Evolutionary conservation across 1,140 invertebrate species (phyloP).

Genomic region (Caenorhabditis briggsae): DNA sequence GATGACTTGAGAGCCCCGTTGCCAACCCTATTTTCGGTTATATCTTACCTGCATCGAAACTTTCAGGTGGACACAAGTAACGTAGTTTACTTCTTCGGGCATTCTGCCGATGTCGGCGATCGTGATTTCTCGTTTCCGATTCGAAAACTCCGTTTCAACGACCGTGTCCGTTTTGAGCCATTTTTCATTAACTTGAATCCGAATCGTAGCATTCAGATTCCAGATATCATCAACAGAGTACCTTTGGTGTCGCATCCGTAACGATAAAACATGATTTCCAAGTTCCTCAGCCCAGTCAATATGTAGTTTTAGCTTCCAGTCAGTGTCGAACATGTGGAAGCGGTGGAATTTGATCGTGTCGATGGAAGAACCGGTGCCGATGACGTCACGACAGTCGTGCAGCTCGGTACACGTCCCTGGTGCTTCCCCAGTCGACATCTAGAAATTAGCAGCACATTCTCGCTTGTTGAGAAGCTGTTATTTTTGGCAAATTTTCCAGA

Average conservation of each 20-base stretch:
- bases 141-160: background rate
- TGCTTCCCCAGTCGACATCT: background rate
- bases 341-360: background rate
- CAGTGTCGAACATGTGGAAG: conserved; percentile 19
- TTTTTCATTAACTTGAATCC: background rate
- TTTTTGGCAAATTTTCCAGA: too few relatives aligned
- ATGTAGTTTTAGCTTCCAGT: conserved; percentile 5
- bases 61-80: background rate
- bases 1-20: background rate
- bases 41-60: conserved; percentile 12
- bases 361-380: background rate
- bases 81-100: too few relatives aligned
- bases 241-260: background rate
- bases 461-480: too few relatives aligned
- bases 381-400: background rate
- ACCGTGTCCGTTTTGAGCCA: background rate
- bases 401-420: background rate
- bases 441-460: background rate
- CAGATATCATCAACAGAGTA: background rate
- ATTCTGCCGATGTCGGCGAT: background rate
- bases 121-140: background rate
- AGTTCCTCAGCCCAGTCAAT: background rate
- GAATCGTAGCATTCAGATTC: background rate
- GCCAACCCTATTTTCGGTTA: too few relatives aligned
- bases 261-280: background rate